Conservation (phyloP, 2,113 vertebrate species). For the Sphyrna mokarran region DNA sequence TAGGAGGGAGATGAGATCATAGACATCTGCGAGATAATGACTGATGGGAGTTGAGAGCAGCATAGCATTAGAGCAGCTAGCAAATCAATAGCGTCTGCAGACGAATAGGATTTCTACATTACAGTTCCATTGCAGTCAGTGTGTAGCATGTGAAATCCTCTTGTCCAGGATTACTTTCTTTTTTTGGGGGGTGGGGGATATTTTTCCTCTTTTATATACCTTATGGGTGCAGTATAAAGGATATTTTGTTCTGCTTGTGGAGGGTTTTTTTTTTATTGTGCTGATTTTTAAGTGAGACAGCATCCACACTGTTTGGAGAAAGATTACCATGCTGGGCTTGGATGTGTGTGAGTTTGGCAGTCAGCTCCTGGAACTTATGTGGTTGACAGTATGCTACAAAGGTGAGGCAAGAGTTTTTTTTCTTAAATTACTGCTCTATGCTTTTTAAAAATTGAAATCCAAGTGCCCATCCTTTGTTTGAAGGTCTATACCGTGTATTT, state of each 20-base stretch:
- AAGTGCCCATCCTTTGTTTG: slow-evolving; percentile 33
- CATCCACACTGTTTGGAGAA: slow-evolving; percentile 41
- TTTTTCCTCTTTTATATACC: slow-evolving; percentile 37
- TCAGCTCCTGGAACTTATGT: slow-evolving; percentile 75
- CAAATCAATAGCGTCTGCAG: slow-evolving; percentile 50
- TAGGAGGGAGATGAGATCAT: slow-evolving; percentile 62
- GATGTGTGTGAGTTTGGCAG: slow-evolving; percentile 76
- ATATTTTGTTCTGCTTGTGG: slow-evolving; percentile 40
- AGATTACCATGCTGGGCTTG: slow-evolving; percentile 67
- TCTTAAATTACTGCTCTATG: slow-evolving; percentile 15
- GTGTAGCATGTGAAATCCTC: slow-evolving; percentile 32
- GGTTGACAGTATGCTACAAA: slow-evolving; percentile 75
- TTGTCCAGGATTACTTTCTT: slow-evolving; percentile 39
- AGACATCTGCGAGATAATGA: slow-evolving; percentile 59
- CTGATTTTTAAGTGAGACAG: slow-evolving; percentile 41
- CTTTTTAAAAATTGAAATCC: slow-evolving; percentile 8
- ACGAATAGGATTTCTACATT: slow-evolving; percentile 42
- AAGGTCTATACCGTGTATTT: neutral
- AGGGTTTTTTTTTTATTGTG: slow-evolving; percentile 41
- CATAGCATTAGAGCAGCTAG: slow-evolving; percentile 41
- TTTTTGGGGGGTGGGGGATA: neutral
- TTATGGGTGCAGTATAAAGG: slow-evolving; percentile 14
- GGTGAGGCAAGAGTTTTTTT: slow-evolving; percentile 55
- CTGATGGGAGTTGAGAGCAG: slow-evolving; percentile 43
- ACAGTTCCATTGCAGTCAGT: slow-evolving; percentile 36